Percentiles rank a stretch among this genome's conserved stretches.
Conservation (phyloP, 2,113 vertebrate species). For the Cichladusa arquata region DNA sequence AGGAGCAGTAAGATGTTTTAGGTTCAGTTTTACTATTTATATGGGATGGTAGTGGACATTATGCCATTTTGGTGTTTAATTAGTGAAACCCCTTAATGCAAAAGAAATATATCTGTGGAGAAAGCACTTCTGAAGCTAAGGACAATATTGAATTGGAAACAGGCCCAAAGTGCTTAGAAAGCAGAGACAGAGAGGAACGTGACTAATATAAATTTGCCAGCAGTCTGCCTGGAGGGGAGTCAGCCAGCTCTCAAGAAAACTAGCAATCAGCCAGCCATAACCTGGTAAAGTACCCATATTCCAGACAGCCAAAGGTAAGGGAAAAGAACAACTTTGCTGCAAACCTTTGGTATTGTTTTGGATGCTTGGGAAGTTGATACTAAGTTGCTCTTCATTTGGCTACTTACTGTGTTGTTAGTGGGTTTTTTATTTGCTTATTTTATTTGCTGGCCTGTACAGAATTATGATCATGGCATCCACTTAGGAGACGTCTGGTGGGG, state of each 20-base stretch:
- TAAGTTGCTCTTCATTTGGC: conserved; percentile 21
- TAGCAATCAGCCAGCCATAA: conserved; percentile 54
- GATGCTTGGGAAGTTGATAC: conserved; percentile 20
- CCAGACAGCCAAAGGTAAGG: conserved; percentile 57
- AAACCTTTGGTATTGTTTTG: conserved; percentile 36
- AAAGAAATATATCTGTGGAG: neutral
- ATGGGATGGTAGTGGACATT: neutral
- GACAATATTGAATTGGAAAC: neutral
- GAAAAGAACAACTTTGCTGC: conserved; percentile 10
- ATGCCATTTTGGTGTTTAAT: neutral
- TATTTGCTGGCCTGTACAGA: conserved; percentile 22
- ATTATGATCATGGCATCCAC: neutral
- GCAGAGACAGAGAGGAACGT: conserved; percentile 1
- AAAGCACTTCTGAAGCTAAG: neutral
- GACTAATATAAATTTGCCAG: conserved; percentile 57
- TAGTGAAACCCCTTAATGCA: neutral
- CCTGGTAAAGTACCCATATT: conserved; percentile 24
- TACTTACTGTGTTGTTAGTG: neutral
- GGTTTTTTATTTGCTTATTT: conserved; percentile 9
- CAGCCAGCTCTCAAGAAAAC: conserved; percentile 50
- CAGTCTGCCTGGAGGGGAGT: conserved; percentile 49
- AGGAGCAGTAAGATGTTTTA: neutral
- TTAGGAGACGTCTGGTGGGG: neutral
- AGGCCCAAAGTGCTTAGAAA: neutral
- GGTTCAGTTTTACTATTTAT: neutral